A percentile compares a stretch with the other conserved stretches of the same genome.
These are phyloP conservation scores for Nasonia vitripennis DNA, from an alignment of 1,140 invertebrate genomes.

Conservation along the genomic window DNA sequence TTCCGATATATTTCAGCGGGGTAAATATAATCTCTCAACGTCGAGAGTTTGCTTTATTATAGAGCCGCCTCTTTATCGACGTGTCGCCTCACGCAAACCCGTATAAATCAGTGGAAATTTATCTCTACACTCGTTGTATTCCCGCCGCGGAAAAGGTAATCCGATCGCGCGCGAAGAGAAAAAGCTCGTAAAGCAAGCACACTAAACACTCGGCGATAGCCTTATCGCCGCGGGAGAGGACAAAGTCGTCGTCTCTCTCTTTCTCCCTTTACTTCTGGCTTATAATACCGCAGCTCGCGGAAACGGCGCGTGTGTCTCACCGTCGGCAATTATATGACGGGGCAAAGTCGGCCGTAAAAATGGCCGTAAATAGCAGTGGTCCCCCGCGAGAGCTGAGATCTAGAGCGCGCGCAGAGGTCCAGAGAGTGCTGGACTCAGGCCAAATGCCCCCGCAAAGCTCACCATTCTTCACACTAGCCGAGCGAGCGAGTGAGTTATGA, in stretches of 20 bases:
- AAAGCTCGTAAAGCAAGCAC: neutral
- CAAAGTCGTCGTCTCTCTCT: constrained; percentile 49
- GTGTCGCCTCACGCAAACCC: neutral
- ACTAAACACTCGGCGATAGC: neutral
- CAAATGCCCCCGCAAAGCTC: constrained; percentile 54
- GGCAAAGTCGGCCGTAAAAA: constrained; percentile 63
- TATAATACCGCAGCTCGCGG: neutral
- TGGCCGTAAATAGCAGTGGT: constrained; percentile 65
- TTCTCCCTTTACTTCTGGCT: neutral
- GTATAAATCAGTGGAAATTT: neutral
- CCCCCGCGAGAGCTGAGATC: constrained; percentile 45
- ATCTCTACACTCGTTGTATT: neutral
- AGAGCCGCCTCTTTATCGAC: neutral
- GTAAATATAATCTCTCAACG: constrained; percentile 28
- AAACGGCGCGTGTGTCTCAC: neutral
- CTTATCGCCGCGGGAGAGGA: constrained; percentile 31
- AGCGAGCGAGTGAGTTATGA: constrained; percentile 57
- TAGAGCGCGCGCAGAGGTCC: neutral
- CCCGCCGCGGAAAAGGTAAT: neutral
- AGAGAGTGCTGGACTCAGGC: constrained; percentile 59
- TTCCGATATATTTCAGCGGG: constrained; percentile 46
- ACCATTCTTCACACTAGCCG: neutral
- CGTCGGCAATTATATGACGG: constrained; percentile 63
- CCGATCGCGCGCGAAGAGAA: neutral
- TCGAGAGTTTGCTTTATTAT: constrained; percentile 31